Evolutionary conservation across 2,888 invertebrate species (phyloP).

Genomic region (Pseudeuparius sepicola): DNA sequence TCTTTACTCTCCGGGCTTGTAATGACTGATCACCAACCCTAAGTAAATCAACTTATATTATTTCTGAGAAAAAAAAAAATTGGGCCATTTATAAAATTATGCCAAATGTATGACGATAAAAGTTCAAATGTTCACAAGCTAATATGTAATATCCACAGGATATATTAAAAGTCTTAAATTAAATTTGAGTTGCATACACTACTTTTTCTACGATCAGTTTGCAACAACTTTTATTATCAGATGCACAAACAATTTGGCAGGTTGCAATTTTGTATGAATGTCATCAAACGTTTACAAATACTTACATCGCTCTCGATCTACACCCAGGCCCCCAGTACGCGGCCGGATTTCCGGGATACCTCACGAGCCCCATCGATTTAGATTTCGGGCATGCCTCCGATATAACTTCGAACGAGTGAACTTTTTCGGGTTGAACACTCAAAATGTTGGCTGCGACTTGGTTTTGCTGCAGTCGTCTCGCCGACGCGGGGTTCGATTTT

Average conservation of each 20-base stretch:
- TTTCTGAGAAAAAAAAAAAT: slow-evolving; percentile 2
- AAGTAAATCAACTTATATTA: slow-evolving; percentile 19
- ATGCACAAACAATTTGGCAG: too few species aligned
- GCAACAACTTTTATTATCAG: too few species aligned
- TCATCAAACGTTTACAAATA: too few species aligned
- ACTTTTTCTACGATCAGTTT: too few species aligned
- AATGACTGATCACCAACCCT: slow-evolving; percentile 55
- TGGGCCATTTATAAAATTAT: background rate
- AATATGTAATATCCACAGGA: too few species aligned
- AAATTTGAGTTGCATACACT: too few species aligned
- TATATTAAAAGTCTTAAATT: too few species aligned
- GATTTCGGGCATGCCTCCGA: slow-evolving; percentile 74
- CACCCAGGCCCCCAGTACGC: slow-evolving; percentile 89
- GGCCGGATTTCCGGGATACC: slow-evolving; percentile 82
- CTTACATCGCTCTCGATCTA: slow-evolving; percentile 66
- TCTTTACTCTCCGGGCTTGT: too few species aligned
- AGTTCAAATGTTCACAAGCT: background rate
- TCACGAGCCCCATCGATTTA: slow-evolving; percentile 55
- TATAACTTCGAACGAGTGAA: slow-evolving; percentile 47
- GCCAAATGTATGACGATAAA: slow-evolving; percentile 4
- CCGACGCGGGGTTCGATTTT: slow-evolving; percentile 53
- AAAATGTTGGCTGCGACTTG: slow-evolving; percentile 48
- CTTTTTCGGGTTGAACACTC: slow-evolving; percentile 40
- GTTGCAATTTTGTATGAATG: too few species aligned
- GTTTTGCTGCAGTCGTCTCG: slow-evolving; percentile 46